Base-by-base conservation (phyloP, 2,888 invertebrate genomes). In the Noctua fimbriata region DNA sequence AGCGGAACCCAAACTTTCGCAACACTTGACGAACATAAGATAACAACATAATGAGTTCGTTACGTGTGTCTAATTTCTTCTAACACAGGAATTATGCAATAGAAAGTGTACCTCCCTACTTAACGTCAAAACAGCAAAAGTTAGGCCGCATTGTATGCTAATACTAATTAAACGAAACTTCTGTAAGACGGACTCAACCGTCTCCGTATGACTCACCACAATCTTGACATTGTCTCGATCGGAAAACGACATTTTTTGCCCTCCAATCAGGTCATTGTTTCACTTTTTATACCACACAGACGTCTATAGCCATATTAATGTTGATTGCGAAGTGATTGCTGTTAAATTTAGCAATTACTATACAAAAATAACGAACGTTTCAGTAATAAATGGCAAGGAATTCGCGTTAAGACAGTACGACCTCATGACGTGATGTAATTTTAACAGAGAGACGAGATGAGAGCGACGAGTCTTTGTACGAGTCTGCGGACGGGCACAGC, bases 391-490 rank as follows among this genome's bases (percentile, higher is more conserved):
- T 92, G 93, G 93, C 93, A 92, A 93, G 90, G 90, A 91, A 91
- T 90, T 88, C 60, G 82, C 73, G 58, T 81, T 78, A 69, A 28
- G 58, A 72, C 69, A 47, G 63, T 76, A 74, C 72, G 71, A 66
- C 83, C 66, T 81, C 81, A 80, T 88, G 86, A 91, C 71, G 72
- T 74, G 80, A 83, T 85, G 73, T 85, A 88, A 82, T 90, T 93
- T 88, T 88, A 89, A 93, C 95, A 97, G 97, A 97, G 79, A 92
- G 97, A 78, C 93, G 97, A 83, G 96, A 96, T 90, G 97, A 96
- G 91, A 97, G 97, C 91, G 97, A 97, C 89, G 97, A 97, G 86
- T 96, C 96, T 18, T 89, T 97, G 66, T 97, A 97, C 92, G 97
- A 97, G 88, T 97, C 97, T 36, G 97, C 96, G 9, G 97, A 97